Base-by-base conservation (phyloP, 2,113 vertebrate species). In the Ictalurus furcatus region DNA sequence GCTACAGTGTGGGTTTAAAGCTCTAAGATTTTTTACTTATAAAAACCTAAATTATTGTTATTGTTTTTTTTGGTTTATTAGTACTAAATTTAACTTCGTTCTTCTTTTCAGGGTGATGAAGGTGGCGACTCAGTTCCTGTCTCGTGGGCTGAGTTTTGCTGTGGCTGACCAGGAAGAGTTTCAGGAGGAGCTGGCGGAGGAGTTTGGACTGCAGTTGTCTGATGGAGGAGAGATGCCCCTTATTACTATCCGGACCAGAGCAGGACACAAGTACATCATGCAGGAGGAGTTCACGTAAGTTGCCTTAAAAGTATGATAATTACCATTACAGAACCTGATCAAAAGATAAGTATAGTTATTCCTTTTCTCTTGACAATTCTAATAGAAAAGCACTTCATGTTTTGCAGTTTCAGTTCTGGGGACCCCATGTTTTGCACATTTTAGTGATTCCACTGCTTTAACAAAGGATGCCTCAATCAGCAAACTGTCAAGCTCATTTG, bases 221-320 rank as follows among this genome's bases (percentile, higher is more conserved):
- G 93, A 95, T 0, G 92, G 92, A 17, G 94, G 91, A 28, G 96
- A 95, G 2, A 80, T 95, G 21, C 96, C 96, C 0, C 84, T 95
- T 0, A 90, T 96, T 67, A 95, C 95, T 0, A 93, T 96, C 88
- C 88, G 94, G 28, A 96, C 95, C 44, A 90, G 88, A 30, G 90
- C 92, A 76, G 96, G 96, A 40, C 93, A 94, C 87, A 96, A 96
- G 90, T 96, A 93, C 91, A 92, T 92, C 90, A 96, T 96, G 96
- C 93, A 94, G 9, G 96, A 96, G 90, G 95, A 95, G 91, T 96
- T 96, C 92, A 96, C 95, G 96, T 96, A 91, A 25, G 96, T 94
- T 71, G 19, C 40, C 2, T 40, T 37, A 21, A 79, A 44, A 61
- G 16, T 54, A 11, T n/a, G 37, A 5, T 78, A 28, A 78, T 79